Base-by-base conservation (phyloP, 2,113 vertebrate genomes). In the Epinephelus moara region DNA sequence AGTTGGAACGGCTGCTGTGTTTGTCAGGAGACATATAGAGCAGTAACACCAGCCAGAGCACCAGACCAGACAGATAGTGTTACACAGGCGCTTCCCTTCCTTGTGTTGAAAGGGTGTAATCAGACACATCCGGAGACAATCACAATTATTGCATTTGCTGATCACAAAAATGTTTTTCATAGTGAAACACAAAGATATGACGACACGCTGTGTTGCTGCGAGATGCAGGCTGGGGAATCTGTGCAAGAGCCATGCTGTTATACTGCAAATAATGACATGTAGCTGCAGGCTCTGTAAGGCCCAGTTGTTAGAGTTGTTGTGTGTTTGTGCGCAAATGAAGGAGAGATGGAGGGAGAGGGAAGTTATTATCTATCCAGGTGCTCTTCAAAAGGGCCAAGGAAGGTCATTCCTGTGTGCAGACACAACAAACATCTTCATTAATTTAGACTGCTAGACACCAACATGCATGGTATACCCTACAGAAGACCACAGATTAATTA, bases 11-110 rank as follows among this genome's bases (percentile, higher is more conserved):
- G 63, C 78, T 61, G 85, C 78, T 23, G 67, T 75, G 88, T 82
- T 81, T 80, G 74, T 77, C 60, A 76, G 61, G 62, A 82, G 77
- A 59, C 78, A 69, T 14, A 67, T 68, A 37, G 81, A 80, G 63
- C 76, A 56, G 73, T 67, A 81, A 74, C 79, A 84, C n/a, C 63
- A 81, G 72, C 52, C 70, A 10, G 71, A 82, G 82, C 52, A 73
- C 52, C 68, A 85, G 72, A 77, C 70, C 75, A 84, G 76, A 85
- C 74, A 84, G 74, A 91, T 18, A 82, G 81, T 63, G 86, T 90
- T 87, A 82, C 89, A 78, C 66, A 61, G 78, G 9, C 37, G 10
- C 82, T 73, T 77, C 70, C 68, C 60, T 57, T 79, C 60, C 56
- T 72, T 67, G 47, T 27, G 60, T 74, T 53, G 40, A 67, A 71